A percentile compares a stretch with the other conserved stretches of the same genome.
phyloP scores from a whole-genome alignment of 2,888 invertebrate species.

The Torymus texanus region DNA sequence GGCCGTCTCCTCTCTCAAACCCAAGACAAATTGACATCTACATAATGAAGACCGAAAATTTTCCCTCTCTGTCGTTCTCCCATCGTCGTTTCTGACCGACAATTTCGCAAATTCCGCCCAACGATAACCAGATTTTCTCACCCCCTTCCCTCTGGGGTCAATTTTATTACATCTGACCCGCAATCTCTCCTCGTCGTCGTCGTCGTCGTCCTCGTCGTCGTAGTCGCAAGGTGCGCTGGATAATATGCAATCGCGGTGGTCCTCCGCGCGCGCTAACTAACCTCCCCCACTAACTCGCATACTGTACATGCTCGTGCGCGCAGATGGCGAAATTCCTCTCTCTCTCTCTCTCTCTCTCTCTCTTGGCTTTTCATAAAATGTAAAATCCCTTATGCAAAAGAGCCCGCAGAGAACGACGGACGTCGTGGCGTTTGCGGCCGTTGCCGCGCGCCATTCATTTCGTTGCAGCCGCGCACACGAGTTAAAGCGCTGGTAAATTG shows the following conservation, averaged over 20 bases:
- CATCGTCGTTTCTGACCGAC: neutral
- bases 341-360: too few relatives aligned
- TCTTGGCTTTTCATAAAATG: slow-evolving; percentile 29
- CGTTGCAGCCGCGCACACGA: slow-evolving; percentile 21
- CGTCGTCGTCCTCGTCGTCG: neutral
- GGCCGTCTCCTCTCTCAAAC: too few relatives aligned
- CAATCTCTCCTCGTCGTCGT: neutral
- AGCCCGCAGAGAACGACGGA: slow-evolving; percentile 7
- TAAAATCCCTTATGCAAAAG: slow-evolving; percentile 55
- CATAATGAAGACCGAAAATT: too few relatives aligned
- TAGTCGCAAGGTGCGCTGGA: slow-evolving; percentile 43
- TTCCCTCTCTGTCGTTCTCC: too few relatives aligned
- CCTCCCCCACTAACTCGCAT: too few relatives aligned
- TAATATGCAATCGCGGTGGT: slow-evolving; percentile 38
- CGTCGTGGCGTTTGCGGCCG: slow-evolving; percentile 51
- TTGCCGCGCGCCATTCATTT: slow-evolving; percentile 28
- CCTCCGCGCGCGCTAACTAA: neutral
- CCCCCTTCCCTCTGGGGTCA: slow-evolving; percentile 17
- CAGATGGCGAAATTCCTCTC: slow-evolving; percentile 25
- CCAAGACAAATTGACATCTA: too few relatives aligned
- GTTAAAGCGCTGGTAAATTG: slow-evolving; percentile 59
- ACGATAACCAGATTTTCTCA: slow-evolving; percentile 25
- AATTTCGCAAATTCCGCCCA: neutral
- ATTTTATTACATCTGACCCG: slow-evolving; percentile 38
- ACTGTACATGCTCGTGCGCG: neutral